Evolutionary conservation across 2,888 invertebrate genomes (phyloP).

Genomic region (Drosophila trichaetosa): DNA sequence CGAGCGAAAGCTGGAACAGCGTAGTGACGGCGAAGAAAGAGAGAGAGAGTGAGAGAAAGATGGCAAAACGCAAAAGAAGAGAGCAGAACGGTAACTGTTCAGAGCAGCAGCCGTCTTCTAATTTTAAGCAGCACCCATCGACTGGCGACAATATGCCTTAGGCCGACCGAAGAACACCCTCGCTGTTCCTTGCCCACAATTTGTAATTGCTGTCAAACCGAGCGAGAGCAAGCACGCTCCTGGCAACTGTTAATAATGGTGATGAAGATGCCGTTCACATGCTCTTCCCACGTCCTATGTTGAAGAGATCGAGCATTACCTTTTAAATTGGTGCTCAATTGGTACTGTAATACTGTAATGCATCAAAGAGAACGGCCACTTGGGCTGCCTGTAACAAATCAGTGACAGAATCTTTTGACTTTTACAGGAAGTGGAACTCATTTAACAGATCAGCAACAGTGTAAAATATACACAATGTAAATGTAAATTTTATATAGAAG

Average conservation of each 20-base stretch:
- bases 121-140: slow-evolving; percentile 62
- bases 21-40: background rate
- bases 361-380: background rate
- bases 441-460: background rate
- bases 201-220: slow-evolving; percentile 12
- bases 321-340: background rate
- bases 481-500: background rate
- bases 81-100: background rate
- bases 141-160: slow-evolving; percentile 44
- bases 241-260: slow-evolving; percentile 73
- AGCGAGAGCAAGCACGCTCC: slow-evolving; percentile 21
- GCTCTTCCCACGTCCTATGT: slow-evolving; percentile 16
- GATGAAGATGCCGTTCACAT: slow-evolving; percentile 61
- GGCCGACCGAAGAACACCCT: slow-evolving; percentile 19
- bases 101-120: slow-evolving; percentile 35
- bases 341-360: background rate
- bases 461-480: background rate
- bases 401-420: background rate
- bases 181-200: slow-evolving; percentile 32
- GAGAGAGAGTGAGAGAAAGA: background rate
- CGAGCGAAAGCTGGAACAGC: slow-evolving; percentile 15
- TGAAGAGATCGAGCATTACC: slow-evolving; percentile 23
- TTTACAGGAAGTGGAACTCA: background rate
- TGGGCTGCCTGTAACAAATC: background rate
- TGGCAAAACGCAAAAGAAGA: background rate